Conservation (phyloP, 2,797 vertebrate genomes). For the Balearica regulorum region DNA sequence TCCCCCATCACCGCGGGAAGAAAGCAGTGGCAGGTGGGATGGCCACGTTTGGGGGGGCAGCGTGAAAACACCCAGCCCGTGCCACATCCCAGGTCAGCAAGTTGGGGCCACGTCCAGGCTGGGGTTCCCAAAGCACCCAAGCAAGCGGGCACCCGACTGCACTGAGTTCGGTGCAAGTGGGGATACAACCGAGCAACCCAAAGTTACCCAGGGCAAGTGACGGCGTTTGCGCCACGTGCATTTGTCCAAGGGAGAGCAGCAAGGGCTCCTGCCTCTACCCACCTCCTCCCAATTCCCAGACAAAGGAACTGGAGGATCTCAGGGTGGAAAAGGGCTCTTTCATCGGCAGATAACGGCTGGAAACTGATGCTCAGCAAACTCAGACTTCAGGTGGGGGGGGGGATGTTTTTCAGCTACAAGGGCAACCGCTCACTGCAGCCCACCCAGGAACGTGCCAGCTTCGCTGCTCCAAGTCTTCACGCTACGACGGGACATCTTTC, state of each 20-base stretch:
- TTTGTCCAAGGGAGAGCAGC: not conserved
- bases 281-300: not conserved
- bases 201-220: not conserved
- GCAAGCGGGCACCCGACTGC: not conserved
- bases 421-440: not conserved
- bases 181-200: not conserved
- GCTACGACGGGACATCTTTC: fast-evolving
- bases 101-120: not conserved
- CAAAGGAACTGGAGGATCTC: not conserved
- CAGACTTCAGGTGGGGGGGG: not conserved
- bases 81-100: not conserved
- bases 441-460: not conserved
- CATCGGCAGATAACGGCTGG: not conserved
- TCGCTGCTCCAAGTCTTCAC: not conserved
- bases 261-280: not conserved
- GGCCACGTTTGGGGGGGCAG: not conserved
- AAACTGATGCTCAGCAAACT: not conserved
- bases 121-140: not conserved
- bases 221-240: fast-evolving
- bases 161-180: fast-evolving
- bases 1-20: not conserved
- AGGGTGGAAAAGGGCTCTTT: not conserved
- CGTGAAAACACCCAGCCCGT: fast-evolving
- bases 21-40: not conserved
- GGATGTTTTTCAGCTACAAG: not conserved